Conservation (phyloP, 2,888 invertebrate genomes). For the Aproaerema taeniolella region DNA sequence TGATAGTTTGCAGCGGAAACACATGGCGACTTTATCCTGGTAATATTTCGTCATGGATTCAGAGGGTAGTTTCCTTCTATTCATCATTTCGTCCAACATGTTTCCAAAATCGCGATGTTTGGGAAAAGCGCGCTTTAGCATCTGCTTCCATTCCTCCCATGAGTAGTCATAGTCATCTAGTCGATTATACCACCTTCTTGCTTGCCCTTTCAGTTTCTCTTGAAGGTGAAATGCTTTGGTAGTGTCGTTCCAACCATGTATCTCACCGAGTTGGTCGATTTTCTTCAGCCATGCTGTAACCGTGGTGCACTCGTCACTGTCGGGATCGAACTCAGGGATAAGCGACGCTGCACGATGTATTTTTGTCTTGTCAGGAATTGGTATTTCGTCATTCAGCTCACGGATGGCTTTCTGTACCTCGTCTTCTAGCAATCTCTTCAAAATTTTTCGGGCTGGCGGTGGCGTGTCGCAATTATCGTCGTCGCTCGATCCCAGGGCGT, state of each 20-base stretch:
- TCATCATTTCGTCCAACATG: constrained; percentile 24
- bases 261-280: constrained; percentile 22
- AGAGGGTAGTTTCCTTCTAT: constrained; percentile 19
- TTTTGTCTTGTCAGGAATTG: background rate
- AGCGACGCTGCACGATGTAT: constrained; percentile 15
- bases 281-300: constrained; percentile 20
- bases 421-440: constrained; percentile 1
- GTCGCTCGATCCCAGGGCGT: too few species aligned
- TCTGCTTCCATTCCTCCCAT: constrained; percentile 28
- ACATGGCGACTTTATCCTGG: constrained; percentile 30
- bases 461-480: too few species aligned
- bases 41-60: constrained; percentile 29
- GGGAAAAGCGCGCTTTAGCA: constrained; percentile 26
- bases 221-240: constrained; percentile 23
- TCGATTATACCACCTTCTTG: constrained; percentile 23
- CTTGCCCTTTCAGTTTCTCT: constrained; percentile 26
- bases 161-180: constrained; percentile 26
- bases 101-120: constrained; percentile 23
- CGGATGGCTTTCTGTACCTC: constrained; percentile 9
- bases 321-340: constrained; percentile 20
- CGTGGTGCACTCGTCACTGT: constrained; percentile 16
- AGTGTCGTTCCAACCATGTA: constrained; percentile 24
- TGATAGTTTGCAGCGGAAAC: constrained; percentile 27
- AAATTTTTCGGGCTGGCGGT: constrained; percentile 9
- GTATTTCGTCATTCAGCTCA: background rate